These are phyloP conservation scores for Trachemys scripta DNA, from an alignment of 2,113 vertebrate genomes.

Conservation along the genomic window DNA sequence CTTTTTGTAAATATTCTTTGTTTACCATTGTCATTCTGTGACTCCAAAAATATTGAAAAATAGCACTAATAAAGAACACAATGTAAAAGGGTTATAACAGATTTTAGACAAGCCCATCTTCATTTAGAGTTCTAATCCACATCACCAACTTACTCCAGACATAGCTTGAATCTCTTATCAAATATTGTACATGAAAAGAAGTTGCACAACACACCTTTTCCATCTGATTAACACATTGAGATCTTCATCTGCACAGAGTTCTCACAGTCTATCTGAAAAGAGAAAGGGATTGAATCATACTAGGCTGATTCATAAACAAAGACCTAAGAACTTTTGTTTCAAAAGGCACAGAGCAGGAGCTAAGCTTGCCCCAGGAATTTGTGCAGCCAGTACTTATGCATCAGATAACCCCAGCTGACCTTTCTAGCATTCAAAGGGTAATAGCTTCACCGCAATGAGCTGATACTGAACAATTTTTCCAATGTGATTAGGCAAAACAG, in stretches of 20 bases:
- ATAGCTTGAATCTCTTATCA: neutral
- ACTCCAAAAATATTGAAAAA: neutral
- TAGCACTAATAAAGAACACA: neutral
- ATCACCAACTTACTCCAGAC: neutral
- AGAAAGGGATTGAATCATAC: conserved; percentile 19
- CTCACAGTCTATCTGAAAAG: neutral
- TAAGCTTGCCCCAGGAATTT: conserved; percentile 21
- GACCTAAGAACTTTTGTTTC: conserved; percentile 10
- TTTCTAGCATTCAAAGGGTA: neutral
- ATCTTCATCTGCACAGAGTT: neutral
- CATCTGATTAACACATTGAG: neutral
- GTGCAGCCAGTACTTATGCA: neutral
- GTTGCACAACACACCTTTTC: neutral
- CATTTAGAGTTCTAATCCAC: neutral
- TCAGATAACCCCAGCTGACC: conserved; percentile 26
- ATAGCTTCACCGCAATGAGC: neutral
- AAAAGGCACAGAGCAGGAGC: neutral
- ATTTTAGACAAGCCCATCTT: neutral
- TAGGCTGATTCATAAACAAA: conserved; percentile 41
- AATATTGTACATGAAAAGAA: neutral
- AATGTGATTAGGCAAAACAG: neutral
- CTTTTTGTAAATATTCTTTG: neutral
- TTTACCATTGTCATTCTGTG: neutral
- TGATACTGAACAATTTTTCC: neutral
- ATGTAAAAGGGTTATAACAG: neutral